Evolutionary conservation across 2,797 vertebrate species (phyloP).

Genomic region (Chiloscyllium punctatum): DNA sequence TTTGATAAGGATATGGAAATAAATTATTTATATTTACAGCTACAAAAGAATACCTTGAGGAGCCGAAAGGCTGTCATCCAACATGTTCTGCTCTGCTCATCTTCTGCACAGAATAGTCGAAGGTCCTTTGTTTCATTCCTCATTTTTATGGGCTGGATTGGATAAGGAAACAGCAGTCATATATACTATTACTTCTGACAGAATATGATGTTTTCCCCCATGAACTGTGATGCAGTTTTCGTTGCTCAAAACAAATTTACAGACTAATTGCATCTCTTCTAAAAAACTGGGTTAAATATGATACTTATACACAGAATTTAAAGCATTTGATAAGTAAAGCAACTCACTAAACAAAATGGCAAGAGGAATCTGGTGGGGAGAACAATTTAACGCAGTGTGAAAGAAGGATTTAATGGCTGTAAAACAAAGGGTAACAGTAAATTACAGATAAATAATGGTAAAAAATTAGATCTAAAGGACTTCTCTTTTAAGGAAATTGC

Average conservation of each 20-base stretch:
- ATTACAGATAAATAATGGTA: neutral
- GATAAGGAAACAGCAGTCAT: constrained; percentile 1
- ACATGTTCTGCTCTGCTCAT: constrained; percentile 85
- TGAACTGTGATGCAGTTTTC: neutral
- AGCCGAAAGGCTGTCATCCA: constrained; percentile 96
- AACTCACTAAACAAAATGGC: neutral
- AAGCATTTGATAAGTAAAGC: neutral
- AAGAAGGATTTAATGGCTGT: neutral
- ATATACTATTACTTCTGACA: neutral
- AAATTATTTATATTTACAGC: neutral
- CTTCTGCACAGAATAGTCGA: constrained; percentile 87
- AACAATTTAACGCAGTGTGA: neutral
- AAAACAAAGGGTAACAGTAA: neutral
- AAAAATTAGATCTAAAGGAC: neutral
- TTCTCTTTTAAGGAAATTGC: neutral
- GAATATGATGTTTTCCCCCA: neutral
- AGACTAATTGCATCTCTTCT: neutral
- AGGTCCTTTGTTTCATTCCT: constrained; percentile 83
- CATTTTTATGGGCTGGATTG: constrained; percentile 78
- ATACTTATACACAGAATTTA: neutral
- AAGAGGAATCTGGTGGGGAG: neutral
- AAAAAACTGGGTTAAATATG: neutral
- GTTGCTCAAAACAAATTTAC: neutral
- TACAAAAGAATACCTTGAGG: constrained; percentile 70
- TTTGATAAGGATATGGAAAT: neutral